Percentiles rank a stretch among this genome's conserved stretches.
phyloP scores from a whole-genome alignment of 2,888 invertebrate species.

The Microplitis manilae region DNA sequence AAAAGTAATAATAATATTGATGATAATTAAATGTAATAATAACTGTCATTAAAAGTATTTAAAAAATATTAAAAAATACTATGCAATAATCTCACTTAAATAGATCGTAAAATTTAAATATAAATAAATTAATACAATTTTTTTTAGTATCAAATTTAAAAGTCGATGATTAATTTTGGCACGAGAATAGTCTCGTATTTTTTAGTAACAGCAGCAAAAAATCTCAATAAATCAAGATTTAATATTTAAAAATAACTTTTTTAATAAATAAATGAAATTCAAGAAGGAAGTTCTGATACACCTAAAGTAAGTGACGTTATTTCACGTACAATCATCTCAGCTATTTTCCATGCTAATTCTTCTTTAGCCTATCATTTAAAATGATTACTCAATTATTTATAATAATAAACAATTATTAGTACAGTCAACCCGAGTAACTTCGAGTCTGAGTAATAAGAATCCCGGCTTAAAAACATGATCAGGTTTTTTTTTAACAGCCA shows the following conservation, averaged over 20 bases:
- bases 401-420: background rate
- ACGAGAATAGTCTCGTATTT: slow-evolving; percentile 16
- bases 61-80: slow-evolving; percentile 46
- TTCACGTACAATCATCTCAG: slow-evolving; percentile 97
- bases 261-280: slow-evolving; percentile 50
- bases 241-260: slow-evolving; percentile 31
- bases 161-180: slow-evolving; percentile 26
- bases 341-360: slow-evolving; percentile 97
- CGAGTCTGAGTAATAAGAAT: background rate
- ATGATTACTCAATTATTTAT: background rate
- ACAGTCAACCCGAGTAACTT: background rate
- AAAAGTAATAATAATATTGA: background rate
- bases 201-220: slow-evolving; percentile 1
- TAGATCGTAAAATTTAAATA: slow-evolving; percentile 44
- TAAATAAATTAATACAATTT: slow-evolving; percentile 16
- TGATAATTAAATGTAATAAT: background rate
- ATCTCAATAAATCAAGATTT: slow-evolving; percentile 2
- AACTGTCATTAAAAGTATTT: slow-evolving; percentile 31
- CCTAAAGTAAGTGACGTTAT: slow-evolving; percentile 89
- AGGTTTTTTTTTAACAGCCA: too few species aligned
- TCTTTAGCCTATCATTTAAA: slow-evolving; percentile 79
- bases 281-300: slow-evolving; percentile 61
- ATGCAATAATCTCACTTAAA: slow-evolving; percentile 55
- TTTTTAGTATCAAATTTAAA: background rate
- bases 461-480: too few species aligned